Evolutionary conservation across 1,140 invertebrate species (phyloP).

Genomic region (Propsilocerus akamusi): DNA sequence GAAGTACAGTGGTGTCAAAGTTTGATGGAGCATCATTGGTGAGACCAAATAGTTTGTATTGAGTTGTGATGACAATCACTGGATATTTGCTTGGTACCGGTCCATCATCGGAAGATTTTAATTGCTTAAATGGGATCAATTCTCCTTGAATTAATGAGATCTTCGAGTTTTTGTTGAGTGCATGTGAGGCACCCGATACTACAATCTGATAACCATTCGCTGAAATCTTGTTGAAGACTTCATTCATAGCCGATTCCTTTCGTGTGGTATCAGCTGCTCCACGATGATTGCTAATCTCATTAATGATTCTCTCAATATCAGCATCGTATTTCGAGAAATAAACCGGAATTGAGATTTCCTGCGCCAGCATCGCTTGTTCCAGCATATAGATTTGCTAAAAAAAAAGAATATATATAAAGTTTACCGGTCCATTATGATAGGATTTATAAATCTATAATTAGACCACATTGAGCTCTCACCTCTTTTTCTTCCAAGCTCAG

Average conservation of each 20-base stretch:
- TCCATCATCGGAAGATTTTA: constrained; percentile 37
- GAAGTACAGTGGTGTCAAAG: constrained; percentile 65
- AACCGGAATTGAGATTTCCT: constrained; percentile 69
- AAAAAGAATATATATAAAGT: constrained; percentile 11
- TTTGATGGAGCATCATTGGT: constrained; percentile 37
- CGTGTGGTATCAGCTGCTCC: constrained; percentile 25
- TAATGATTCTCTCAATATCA: constrained; percentile 55
- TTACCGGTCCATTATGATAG: not conserved
- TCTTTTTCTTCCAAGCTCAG: constrained; percentile 49
- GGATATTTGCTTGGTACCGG: constrained; percentile 51
- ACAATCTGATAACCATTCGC: constrained; percentile 78
- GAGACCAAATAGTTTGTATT: constrained; percentile 80
- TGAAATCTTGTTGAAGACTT: constrained; percentile 67
- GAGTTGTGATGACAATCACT: constrained; percentile 75
- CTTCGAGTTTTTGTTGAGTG: constrained; percentile 52
- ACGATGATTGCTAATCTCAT: constrained; percentile 38
- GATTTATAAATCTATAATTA: not conserved
- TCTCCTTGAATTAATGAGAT: constrained; percentile 73
- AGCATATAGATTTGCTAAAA: constrained; percentile 53
- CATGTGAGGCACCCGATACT: constrained; percentile 39
- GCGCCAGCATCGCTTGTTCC: constrained; percentile 63
- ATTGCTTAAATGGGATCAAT: constrained; percentile 29
- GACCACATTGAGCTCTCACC: constrained; percentile 26
- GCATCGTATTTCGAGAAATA: constrained; percentile 67
- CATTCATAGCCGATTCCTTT: constrained; percentile 49